Base-by-base conservation (phyloP, 2,797 vertebrate species). In the Borostomias antarcticus region DNA sequence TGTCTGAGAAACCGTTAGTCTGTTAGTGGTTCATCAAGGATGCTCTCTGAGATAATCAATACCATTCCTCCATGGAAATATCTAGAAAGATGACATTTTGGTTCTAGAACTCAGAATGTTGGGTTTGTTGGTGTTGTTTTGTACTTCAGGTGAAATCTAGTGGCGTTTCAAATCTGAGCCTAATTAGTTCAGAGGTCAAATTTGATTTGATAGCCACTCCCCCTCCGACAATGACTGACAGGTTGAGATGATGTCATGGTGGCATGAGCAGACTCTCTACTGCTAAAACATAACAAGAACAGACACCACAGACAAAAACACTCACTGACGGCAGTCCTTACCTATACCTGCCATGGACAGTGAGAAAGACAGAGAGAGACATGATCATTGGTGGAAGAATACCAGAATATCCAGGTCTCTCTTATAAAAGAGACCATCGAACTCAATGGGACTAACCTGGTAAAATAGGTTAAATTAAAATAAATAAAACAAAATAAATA, bases 311-410 rank as follows among this genome's bases (percentile, higher is more conserved):
- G 10, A 78, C 68, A 60, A 69, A 69, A 23, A 28, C 54, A 74
- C 51, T 50, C 19, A 75, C 48, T 61, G 59, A 78, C 65, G 75
- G 51, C 48, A 26, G 64, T 80, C 69, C 89, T 92, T 91, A 92
- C 91, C 91, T 90, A 86, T 87, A 90, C 86, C 92, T 93, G 88
- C 57, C 48, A 50, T 62, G 40, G 62, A 70, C 73, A 69, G 68
- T 29, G n/a, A 61, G 75, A 74, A 77, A 72, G 54, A 79, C 28
- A 78, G 25, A 76, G 64, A 81, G 26, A 85, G 60, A 88, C 48
- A 75, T n/a, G 30, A 70, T 58, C 59, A 73, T 58, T 48, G 54
- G 72, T 86, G 51, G 64, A 79, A 29, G 21, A 32, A n/a, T n/a
- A n/a, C n/a, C n/a, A n/a, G n/a, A n/a, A n/a, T n/a, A n/a, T n/a